Evolutionary conservation across 2,888 invertebrate genomes (phyloP), one percentile per base, ranked within the genome.

Genomic region (Oscheius sp.): DNA sequence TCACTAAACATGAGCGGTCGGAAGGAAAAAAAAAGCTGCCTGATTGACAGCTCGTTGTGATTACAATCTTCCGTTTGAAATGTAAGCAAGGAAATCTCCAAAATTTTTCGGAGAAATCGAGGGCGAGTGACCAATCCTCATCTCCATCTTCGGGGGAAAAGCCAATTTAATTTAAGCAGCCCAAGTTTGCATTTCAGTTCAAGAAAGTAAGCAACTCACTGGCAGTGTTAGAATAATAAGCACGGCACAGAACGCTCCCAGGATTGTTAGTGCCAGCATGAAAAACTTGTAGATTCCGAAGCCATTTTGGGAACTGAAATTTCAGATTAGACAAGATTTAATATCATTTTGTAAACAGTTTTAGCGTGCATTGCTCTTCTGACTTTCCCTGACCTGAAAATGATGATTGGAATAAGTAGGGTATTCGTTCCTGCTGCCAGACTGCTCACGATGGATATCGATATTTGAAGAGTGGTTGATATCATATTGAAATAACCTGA

Each of bases 201-300:
- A 33, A 21, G 21, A 0, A 21, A 21, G 21, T 21, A 21, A 21
- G 21, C 21, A 21, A 57, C 57, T 57, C 33, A 57, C 57, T 21
- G 57, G 57, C 29, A 57, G 29, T 9, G 29, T 57, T 2, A 57
- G 21, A 57, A 57, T 29, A 2, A 33, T 33, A n/a, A 57, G 29
- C 10, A 29, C 57, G 29, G 57, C 57, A 57, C 57, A 57, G 57
- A 13, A 57, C 2, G 21, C 32, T 2, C 32, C 57, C 13, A 57
- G 33, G 7, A 33, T 32, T 2, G 57, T 29, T 1, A 57, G 29
- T 2, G 57, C 57, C 57, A 57, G 7, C 57, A 57, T 57, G 10
- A 57, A 29, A 57, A 57, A 57, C 57, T 57, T 57, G 57, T 57
- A 57, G 29, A 57, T 57, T 32, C 57, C 57, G 21, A 57, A 57